Evolutionary conservation across 1,140 invertebrate species (phyloP), one percentile per base, ranked within the genome.

Genomic region (Drosophila fuyamai): DNA sequence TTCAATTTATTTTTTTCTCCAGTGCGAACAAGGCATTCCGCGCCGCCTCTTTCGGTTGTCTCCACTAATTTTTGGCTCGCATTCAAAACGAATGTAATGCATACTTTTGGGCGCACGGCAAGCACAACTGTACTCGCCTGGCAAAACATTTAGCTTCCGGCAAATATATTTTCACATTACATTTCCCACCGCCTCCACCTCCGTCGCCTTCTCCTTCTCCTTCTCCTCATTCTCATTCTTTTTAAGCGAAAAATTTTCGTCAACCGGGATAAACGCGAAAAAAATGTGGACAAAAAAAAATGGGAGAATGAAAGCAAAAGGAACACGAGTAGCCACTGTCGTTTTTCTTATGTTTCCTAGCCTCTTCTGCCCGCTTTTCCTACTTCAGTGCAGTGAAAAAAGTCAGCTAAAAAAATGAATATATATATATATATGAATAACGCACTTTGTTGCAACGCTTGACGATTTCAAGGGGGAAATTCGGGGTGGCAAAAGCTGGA

Each of bases 361-460:
- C 32, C 66, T 29, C 61, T 46, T 51, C 27, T 50, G 27, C 47
- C 47, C 27, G 27, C 47, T 50, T 50, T 50, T 50, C 47, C 47
- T 50, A 50, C 48, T 35, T 51, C 48, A 67, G 18, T 12, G 53
- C 67, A 56, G 51, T 41, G 41, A 29, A 10, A 53, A 65, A 65
- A 65, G 8, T 3, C 40, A 40, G 56, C 32, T 73, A 67, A 73
- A 47, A 72, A 59, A 76, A 48, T 40, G 55, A 44, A 77, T 48
- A 68, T 29, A 27, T 2, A 38, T 10, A 18, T 58, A 51, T 47
- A 53, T 44, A 54, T 71, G 40, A 12, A 41, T 41, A 68, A 86
- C 83, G 82, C 82, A 86, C 83, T 86, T 81, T 88, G 83, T 79
- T 86, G 82, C 82, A 88, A 79, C 82, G 84, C 76, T 73, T 86